A percentile compares a stretch with the other conserved stretches of the same genome.
phyloP scores from a whole-genome alignment of 2,888 invertebrate genomes.

The Rapana venosa region DNA sequence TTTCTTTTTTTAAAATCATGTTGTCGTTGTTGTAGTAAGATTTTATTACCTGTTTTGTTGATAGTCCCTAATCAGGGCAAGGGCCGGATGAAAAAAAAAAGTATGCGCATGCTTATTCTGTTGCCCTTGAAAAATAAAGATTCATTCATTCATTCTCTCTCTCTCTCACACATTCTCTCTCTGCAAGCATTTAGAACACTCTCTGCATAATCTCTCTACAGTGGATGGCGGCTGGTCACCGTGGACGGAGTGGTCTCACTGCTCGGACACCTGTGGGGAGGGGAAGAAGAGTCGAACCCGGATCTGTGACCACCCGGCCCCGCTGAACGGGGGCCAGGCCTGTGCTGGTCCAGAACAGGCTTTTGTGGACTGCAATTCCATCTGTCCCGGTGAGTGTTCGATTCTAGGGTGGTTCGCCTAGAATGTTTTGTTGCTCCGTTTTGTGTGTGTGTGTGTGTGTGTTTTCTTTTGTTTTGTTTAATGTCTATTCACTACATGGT shows the following conservation, averaged over 20 bases:
- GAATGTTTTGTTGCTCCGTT: neutral
- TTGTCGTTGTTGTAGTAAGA: too few relatives aligned
- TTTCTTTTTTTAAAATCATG: too few relatives aligned
- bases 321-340: slow-evolving; percentile 92
- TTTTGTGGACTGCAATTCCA: slow-evolving; percentile 89
- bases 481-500: neutral
- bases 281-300: slow-evolving; percentile 69
- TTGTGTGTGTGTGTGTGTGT: neutral
- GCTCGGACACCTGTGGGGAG: slow-evolving; percentile 72
- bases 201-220: slow-evolving; percentile 35
- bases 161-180: too few relatives aligned
- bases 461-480: neutral
- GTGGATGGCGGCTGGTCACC: slow-evolving; percentile 73
- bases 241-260: slow-evolving; percentile 73
- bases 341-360: slow-evolving; percentile 91
- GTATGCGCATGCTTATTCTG: too few relatives aligned
- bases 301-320: slow-evolving; percentile 86
- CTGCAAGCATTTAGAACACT: too few relatives aligned
- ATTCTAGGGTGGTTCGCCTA: too few relatives aligned
- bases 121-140: too few relatives aligned
- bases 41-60: too few relatives aligned
- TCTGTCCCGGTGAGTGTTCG: slow-evolving; percentile 80
- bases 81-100: too few relatives aligned
- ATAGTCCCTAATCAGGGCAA: too few relatives aligned
- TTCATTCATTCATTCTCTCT: too few relatives aligned